These are phyloP conservation scores for Hemicrepidius hirtus DNA, from an alignment of 2,888 invertebrate genomes.

Conservation along the genomic window DNA sequence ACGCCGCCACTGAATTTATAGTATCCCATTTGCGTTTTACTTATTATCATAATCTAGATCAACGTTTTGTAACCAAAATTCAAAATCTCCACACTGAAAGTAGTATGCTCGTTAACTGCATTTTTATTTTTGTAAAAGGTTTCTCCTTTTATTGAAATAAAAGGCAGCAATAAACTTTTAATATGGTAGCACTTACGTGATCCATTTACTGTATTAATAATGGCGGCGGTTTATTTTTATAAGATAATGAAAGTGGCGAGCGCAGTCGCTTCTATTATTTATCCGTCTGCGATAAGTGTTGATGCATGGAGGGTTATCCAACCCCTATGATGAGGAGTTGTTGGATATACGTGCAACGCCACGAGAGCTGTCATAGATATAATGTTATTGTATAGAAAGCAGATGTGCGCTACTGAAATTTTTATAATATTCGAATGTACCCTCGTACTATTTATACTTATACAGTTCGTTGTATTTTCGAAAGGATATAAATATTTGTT, in stretches of 20 bases:
- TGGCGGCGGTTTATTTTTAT: conserved; percentile 53
- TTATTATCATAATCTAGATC: too few relatives aligned
- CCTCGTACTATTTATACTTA: too few relatives aligned
- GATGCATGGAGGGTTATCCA: conserved; percentile 59
- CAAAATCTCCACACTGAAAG: too few relatives aligned
- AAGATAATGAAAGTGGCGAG: conserved; percentile 57
- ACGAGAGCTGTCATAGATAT: conserved; percentile 17
- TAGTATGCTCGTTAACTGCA: too few relatives aligned
- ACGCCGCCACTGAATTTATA: too few relatives aligned
- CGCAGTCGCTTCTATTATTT: conserved; percentile 49
- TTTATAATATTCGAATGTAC: not conserved
- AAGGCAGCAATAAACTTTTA: conserved; percentile 33
- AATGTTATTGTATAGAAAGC: not conserved
- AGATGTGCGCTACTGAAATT: not conserved
- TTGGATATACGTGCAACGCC: conserved; percentile 19
- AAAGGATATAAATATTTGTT: too few relatives aligned
- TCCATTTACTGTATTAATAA: conserved; percentile 48
- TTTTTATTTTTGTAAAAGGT: too few relatives aligned
- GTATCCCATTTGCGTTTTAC: too few relatives aligned
- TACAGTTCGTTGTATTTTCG: too few relatives aligned
- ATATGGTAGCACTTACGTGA: conserved; percentile 31
- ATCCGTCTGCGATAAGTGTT: conserved; percentile 63
- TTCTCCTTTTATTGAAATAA: conserved; percentile 16
- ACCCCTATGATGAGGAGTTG: conserved; percentile 4
- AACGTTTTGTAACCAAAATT: too few relatives aligned